Evolutionary conservation across 2,113 vertebrate species (phyloP), one percentile per base, ranked within the genome.

Genomic region (Myotis lucifugus): DNA sequence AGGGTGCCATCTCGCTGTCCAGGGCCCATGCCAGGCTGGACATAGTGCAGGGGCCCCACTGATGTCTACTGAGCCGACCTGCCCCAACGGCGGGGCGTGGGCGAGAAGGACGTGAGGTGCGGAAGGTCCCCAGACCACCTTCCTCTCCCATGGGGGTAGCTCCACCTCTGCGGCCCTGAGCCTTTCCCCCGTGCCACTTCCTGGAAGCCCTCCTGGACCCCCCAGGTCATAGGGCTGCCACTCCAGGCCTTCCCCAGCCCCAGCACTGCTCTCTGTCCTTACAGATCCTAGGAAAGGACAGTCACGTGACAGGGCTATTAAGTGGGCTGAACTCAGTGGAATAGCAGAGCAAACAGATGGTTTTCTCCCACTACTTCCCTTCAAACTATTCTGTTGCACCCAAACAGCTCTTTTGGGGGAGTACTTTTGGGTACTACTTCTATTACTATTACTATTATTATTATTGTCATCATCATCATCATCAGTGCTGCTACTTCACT

Each of bases 81-180:
- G 73, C 25, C 37, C 25, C 6, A 2, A 12, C 34, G 40, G 27
- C 5, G 10, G 27, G 21, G 3, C 25, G 76, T 40, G 70, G 81
- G 21, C 2, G 1, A 46, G 46, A 67, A 37, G 70, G 37, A 76
- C 4, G 2, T 27, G 40, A 46, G 1, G 0, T 0, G 18, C 34
- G 69, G 74, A 27, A 5, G 8, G 29, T 14, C 56, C 48, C 42
- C 9, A 32, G 85, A 40, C 15, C 32, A 2, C 64, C 54, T 23
- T 50, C 8, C 79, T 64, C 15, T 42, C 42, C 66, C 11, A 0
- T 0, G 14, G 8, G 2, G 2, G 29, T 61, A 0, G 21, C 9
- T 3, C 67, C 4, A 3, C 32, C 81, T 32, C 29, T 27, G 3
- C 25, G 4, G 8, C 21, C 14, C 61, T 52, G 40, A 42, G 50